A percentile compares a stretch with the other conserved stretches of the same genome.
phyloP scores from a whole-genome alignment of 2,888 invertebrate genomes.

The Hypomecis punctinalis region DNA sequence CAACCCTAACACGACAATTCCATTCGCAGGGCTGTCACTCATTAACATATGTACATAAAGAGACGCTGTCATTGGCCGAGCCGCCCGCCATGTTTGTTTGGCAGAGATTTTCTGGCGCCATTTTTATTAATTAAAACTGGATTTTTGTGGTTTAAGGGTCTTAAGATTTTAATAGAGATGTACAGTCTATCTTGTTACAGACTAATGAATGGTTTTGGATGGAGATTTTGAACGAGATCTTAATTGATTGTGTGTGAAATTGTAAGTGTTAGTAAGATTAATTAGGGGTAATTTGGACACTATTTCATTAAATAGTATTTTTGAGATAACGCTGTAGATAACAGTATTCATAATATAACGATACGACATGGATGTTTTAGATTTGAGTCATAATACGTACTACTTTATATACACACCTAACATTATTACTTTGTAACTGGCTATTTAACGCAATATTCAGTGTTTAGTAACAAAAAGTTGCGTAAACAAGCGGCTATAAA shows the following conservation, averaged over 20 bases:
- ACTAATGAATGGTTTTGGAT: conserved; percentile 33
- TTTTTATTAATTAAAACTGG: conserved; percentile 78
- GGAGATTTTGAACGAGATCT: conserved; percentile 38
- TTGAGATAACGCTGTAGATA: too few species aligned
- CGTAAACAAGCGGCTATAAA: too few species aligned
- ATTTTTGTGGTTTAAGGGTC: conserved; percentile 53
- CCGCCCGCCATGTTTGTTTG: conserved; percentile 68
- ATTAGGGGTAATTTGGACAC: too few species aligned
- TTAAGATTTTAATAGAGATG: conserved; percentile 31
- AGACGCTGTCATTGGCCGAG: conserved; percentile 67
- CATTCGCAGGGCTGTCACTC: conserved; percentile 81
- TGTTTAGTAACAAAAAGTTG: too few species aligned
- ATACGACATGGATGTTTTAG: too few species aligned
- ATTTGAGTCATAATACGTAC: too few species aligned
- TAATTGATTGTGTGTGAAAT: conserved; percentile 5
- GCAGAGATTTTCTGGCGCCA: conserved; percentile 70
- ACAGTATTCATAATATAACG: too few species aligned
- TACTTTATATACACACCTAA: too few species aligned
- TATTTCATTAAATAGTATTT: too few species aligned
- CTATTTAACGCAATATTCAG: too few species aligned
- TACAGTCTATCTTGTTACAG: conserved; percentile 6
- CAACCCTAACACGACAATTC: conserved; percentile 82
- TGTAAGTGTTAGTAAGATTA: too few species aligned
- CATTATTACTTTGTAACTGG: too few species aligned
- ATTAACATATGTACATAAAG: conserved; percentile 82